Evolutionary conservation across 2,113 vertebrate species (phyloP).

Genomic region (Platysternon megacephalum): DNA sequence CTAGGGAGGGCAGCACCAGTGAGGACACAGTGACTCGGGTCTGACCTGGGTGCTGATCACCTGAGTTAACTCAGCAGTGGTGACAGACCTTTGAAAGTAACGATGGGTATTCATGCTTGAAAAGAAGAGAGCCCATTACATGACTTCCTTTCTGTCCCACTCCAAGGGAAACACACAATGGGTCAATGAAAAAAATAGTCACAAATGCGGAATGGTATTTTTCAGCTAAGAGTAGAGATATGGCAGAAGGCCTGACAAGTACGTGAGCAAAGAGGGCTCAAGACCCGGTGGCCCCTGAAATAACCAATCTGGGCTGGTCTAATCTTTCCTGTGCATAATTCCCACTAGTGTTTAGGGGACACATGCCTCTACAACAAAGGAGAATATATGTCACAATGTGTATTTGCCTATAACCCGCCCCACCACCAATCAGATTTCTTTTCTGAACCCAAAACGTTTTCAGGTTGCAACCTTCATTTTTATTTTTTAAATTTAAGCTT

Average conservation of each 20-base stretch:
- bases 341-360: accelerated
- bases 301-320: neutral
- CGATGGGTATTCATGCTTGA: neutral
- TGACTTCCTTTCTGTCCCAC: conserved; percentile 43
- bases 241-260: neutral
- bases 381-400: neutral
- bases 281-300: accelerated
- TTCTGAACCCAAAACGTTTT: neutral
- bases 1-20: accelerated
- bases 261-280: neutral
- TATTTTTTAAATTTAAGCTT: neutral
- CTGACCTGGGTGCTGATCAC: neutral
- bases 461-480: neutral
- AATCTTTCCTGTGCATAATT: neutral
- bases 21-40: neutral
- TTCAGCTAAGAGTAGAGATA: neutral
- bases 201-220: neutral
- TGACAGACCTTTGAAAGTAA: neutral
- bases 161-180: conserved; percentile 12
- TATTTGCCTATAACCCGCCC: neutral
- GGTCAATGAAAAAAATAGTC: conserved; percentile 52
- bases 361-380: accelerated
- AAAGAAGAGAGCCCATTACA: conserved; percentile 18
- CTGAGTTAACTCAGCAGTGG: accelerated
- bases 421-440: neutral